Base-by-base conservation (phyloP, 1,140 invertebrate species). In the Lanistes nyassanus region DNA sequence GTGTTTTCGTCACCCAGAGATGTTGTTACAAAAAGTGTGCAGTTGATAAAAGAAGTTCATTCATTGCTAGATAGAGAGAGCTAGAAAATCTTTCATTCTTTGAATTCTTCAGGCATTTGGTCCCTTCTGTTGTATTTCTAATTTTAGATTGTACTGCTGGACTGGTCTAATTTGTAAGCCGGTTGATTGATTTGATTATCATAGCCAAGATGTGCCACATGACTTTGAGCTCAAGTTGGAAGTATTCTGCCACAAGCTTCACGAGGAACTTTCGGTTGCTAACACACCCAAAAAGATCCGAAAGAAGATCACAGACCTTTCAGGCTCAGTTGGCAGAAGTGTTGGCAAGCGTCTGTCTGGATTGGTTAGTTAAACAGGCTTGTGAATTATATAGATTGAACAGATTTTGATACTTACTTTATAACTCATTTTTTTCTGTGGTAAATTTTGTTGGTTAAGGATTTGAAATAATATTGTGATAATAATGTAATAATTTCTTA, bases 201-300 rank as follows among this genome's bases (percentile, higher is more conserved):
- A 34, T 88, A 94, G 93, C 85, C 91, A 92, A 82, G 90, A 92
- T 76, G 91, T 93, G 37, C 89, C 91, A 11, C 85, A 92, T 42
- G 92, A 93, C 80, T 94, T 94, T 84, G 91, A 92, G 79, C 90
- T 93, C 78, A 90, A 90, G 4, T 81, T 94, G 9, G 93, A 94
- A 86, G 91, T 94, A 26, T 94, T 93, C 83, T 92, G 92, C 79
- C 92, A 93, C 79, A 91, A 94, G 64, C 85, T 93, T 31, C 92
- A 93, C 80, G 92, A 93, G 77, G 93, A 94, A 83, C 86, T 94
- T 53, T 92, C 91, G 13, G 93, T 94, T 51, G 93, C 93, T 2
- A 93, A 91, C 79, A 93, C 93, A 2, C 92, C 93, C 0, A 89
- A 92, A 76, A 93, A 93, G 86, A 91, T 94, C 0, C 92, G 92